Base-by-base conservation (phyloP, 1,140 invertebrate species). In the Coelopa frigida region DNA sequence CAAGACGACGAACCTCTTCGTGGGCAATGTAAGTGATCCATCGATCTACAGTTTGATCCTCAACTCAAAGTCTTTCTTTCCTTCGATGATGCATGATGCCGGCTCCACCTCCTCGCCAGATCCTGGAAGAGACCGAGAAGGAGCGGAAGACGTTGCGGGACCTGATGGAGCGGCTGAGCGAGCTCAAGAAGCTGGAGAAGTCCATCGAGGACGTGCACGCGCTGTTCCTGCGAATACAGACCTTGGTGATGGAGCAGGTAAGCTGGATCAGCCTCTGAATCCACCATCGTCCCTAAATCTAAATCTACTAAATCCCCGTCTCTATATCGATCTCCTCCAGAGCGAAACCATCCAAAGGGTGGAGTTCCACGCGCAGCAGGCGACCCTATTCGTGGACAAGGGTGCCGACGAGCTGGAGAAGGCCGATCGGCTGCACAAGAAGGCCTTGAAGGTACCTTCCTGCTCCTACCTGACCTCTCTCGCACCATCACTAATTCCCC, bases 201-300 rank as follows among this genome's bases (percentile, higher is more conserved):
- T 69, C 66, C 8, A 64, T 69, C 29, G 61, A 66, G 27, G 66
- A 69, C 54, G 66, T 69, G 0, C 66, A 69, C 37, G 62, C 63
- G 2, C 50, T 69, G 14, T 69, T 69, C 32, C 51, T 69, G 51
- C 55, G 62, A 24, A 65, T 69, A 29, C 66, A 69, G 46, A 67
- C 58, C 1, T 42, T 69, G n/a, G 66, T 69, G 15, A 51, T 65
- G 32, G 62, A 68, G 44, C 66, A 69, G 46, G 53, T 55, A 33
- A 48, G 20, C 15, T 20, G 7, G 5, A 35, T 12, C 4, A 14
- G 29, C 4, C 7, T 42, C 23, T 26, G 12, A 12, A 31, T n/a
- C 17, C 3, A 33, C n/a, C 12, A 26, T 24, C 6, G 10, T 10
- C 5, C 7, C 15, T 10, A 21, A 22, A 11, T 20, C 10, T 35